Evolutionary conservation across 2,797 vertebrate species (phyloP).

Genomic region (Anolis apletophallus): DNA sequence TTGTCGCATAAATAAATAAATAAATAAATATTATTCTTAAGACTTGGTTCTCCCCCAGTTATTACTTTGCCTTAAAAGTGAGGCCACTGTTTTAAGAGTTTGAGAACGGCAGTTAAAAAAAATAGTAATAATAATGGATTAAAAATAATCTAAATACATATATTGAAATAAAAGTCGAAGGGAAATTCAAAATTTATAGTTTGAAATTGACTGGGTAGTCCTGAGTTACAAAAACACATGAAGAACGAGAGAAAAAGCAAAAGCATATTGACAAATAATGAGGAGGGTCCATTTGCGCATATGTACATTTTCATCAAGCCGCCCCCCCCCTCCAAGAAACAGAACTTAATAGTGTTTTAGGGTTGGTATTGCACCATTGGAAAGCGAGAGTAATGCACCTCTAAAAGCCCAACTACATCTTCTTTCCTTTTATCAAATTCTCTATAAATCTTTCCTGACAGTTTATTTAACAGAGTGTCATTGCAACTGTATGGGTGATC

Average conservation of each 20-base stretch:
- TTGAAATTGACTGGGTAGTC: neutral
- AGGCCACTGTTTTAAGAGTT: too few relatives aligned
- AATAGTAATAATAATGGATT: too few relatives aligned
- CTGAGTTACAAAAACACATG: neutral
- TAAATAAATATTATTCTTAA: too few relatives aligned
- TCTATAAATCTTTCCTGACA: conserved; percentile 88
- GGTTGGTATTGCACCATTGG: conserved; percentile 76
- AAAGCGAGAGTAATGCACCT: conserved; percentile 80
- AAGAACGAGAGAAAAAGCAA: conserved; percentile 58
- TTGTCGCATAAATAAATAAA: too few relatives aligned
- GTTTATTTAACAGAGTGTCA: conserved; percentile 88
- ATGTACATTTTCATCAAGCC: conserved; percentile 67
- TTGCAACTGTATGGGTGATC: conserved; percentile 84
- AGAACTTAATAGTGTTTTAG: conserved; percentile 76
- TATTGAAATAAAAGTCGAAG: too few relatives aligned
- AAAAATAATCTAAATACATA: too few relatives aligned
- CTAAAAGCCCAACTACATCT: conserved; percentile 83
- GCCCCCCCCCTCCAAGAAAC: conserved; percentile 54
- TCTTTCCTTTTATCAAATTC: conserved; percentile 87
- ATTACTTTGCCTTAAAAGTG: too few relatives aligned
- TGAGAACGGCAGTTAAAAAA: too few relatives aligned
- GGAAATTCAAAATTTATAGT: too few relatives aligned
- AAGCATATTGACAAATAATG: conserved; percentile 20
- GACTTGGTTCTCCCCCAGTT: too few relatives aligned
- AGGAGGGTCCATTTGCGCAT: conserved; percentile 47